A percentile compares a stretch with the other conserved stretches of the same genome.
phyloP scores from a whole-genome alignment of 2,888 invertebrate species.

The Carcina quercana region DNA sequence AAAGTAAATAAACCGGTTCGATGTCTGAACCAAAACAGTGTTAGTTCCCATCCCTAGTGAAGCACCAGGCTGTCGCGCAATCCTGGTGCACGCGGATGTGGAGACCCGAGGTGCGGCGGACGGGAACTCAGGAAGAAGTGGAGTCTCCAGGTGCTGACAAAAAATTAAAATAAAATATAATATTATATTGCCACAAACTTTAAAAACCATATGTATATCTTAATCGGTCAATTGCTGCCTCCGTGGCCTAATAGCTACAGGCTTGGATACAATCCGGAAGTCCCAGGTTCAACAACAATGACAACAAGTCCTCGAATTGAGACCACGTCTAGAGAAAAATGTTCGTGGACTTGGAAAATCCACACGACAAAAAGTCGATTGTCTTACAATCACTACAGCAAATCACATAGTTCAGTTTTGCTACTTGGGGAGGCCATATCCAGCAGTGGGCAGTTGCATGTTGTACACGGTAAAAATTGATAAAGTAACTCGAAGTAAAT shows the following conservation, averaged over 20 bases:
- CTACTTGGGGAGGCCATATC: background rate
- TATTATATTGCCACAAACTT: background rate
- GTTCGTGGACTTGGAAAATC: too few species aligned
- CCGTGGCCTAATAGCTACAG: background rate
- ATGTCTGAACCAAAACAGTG: too few species aligned
- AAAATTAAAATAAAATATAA: background rate
- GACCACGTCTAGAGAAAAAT: too few species aligned
- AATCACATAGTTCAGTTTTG: too few species aligned
- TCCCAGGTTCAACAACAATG: background rate
- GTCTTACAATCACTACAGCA: too few species aligned
- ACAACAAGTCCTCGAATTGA: too few species aligned
- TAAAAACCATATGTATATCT: background rate
- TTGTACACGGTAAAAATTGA: too few species aligned
- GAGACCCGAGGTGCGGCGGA: constrained; percentile 19
- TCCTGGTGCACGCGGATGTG: constrained; percentile 29
- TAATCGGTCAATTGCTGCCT: background rate
- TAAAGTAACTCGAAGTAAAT: background rate
- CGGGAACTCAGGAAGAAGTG: background rate
- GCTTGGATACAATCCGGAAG: background rate
- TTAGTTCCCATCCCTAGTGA: too few species aligned
- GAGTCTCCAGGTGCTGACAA: background rate
- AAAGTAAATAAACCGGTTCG: too few species aligned
- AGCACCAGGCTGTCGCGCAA: constrained; percentile 32
- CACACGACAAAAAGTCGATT: too few species aligned
- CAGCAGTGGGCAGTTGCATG: too few species aligned